Percentiles rank a stretch among this genome's conserved stretches.
Evolutionary conservation across 2,797 vertebrate species (phyloP).

Genomic region (Spondyliosoma cantharus): DNA sequence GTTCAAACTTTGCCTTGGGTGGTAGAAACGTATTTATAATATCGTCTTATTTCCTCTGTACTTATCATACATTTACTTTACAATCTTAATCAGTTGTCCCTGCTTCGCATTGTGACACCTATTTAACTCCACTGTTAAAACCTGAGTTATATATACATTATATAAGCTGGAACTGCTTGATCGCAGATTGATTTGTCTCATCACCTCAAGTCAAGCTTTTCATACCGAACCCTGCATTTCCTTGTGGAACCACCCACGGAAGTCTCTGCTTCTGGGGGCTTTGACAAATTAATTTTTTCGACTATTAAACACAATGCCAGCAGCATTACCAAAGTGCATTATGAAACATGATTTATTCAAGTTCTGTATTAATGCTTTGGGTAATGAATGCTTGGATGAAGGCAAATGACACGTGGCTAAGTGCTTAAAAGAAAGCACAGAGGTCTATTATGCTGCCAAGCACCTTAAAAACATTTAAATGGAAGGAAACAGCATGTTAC

Average conservation of each 20-base stretch:
- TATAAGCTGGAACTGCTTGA: slow-evolving; percentile 14
- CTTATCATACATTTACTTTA: background rate
- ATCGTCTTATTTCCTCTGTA: background rate
- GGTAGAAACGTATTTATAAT: background rate
- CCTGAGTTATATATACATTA: background rate
- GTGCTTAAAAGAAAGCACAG: slow-evolving; percentile 22
- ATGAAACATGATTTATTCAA: slow-evolving; percentile 36
- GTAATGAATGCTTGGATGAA: slow-evolving; percentile 30
- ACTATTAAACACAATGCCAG: slow-evolving; percentile 28
- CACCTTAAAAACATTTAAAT: slow-evolving; percentile 19
- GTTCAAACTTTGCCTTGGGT: background rate
- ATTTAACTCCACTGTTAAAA: background rate
- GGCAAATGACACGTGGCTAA: slow-evolving; percentile 26
- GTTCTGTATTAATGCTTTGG: slow-evolving; percentile 11
- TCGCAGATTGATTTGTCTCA: background rate
- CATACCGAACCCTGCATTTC: background rate
- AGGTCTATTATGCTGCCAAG: slow-evolving; percentile 3
- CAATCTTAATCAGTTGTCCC: background rate
- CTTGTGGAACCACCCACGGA: slow-evolving; percentile 29
- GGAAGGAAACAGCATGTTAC: background rate
- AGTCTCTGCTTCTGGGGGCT: slow-evolving; percentile 6
- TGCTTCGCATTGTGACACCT: background rate
- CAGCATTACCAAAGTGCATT: slow-evolving; percentile 23
- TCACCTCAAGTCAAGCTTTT: background rate
- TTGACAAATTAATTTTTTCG: slow-evolving; percentile 33